A percentile compares a stretch with the other conserved stretches of the same genome.
These are phyloP conservation scores for Heliornis fulica DNA, from an alignment of 2,113 vertebrate genomes.

Conservation along the genomic window DNA sequence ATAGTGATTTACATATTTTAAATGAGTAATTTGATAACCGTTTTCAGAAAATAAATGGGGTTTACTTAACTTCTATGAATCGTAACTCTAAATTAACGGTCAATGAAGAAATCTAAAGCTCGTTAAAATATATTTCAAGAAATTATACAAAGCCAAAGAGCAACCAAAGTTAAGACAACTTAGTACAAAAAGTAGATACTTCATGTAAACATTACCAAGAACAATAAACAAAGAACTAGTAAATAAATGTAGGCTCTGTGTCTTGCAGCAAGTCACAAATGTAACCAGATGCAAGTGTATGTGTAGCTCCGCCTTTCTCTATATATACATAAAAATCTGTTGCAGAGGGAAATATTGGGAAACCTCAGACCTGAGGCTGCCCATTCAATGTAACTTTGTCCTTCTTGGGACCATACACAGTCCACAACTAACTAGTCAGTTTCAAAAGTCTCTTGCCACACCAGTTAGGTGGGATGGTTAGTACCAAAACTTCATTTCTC, in stretches of 20 bases:
- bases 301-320: background rate
- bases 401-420: rapidly evolving
- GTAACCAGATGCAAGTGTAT: rapidly evolving
- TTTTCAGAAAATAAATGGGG: background rate
- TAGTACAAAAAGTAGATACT: background rate
- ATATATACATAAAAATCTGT: background rate
- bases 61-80: background rate
- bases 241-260: background rate
- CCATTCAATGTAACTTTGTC: background rate
- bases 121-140: background rate
- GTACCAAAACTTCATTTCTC: background rate
- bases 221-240: background rate
- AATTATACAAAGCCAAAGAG: background rate
- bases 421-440: background rate
- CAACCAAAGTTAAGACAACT: background rate
- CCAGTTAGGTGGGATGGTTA: background rate
- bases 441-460: background rate
- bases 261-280: background rate
- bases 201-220: background rate
- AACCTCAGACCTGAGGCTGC: background rate
- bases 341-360: background rate
- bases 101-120: background rate
- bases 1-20: background rate
- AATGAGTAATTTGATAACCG: background rate
- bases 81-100: background rate